Evolutionary conservation across 2,113 vertebrate species (phyloP), one percentile per base, ranked within the genome.

Genomic region (Triplophysa siluroides): DNA sequence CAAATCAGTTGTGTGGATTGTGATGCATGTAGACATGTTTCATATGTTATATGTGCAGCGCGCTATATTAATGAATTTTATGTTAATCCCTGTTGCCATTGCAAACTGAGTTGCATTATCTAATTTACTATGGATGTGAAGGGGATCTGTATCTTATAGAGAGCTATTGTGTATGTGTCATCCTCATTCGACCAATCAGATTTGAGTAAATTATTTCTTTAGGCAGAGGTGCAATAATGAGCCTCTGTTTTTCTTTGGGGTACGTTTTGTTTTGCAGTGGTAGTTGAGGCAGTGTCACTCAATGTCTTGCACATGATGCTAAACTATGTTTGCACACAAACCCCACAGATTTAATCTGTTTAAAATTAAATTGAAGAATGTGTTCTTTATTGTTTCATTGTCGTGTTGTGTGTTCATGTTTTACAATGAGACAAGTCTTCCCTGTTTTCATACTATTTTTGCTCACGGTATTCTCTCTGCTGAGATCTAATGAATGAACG

Each of bases 211-310:
- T 60, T 0, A 2, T 74, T 38, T 72, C 11, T 18, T 43, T 61
- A 43, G 21, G 50, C 19, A 52, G 47, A 56, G 13, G 33, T 3
- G 8, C 12, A 19, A 72, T 58, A 43, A 43, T 74, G 41, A 61
- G 13, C 1, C 23, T 52, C 1, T 69, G 43, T 69, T 24, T 68
- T 69, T 8, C 13, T 69, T 24, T 50, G 50, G 8, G 13, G 43
- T 52, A 26, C 52, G 29, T 60, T 38, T 60, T 43, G 71, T 43
- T 60, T 73, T 60, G 70, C 69, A n/a, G n/a, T 24, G 29, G 41
- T 73, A 18, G 0, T 9, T 9, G 10, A 19, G 11, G 12, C 68
- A 72, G 19, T 58, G 26, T 21, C n/a, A 10, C 38, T 60, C 11
- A 18, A 16, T 58, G 54, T 54, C 8, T 33, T 58, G 10, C 9